These are phyloP conservation scores for Sialia sialis DNA, from an alignment of 2,113 vertebrate species.

Conservation along the genomic window DNA sequence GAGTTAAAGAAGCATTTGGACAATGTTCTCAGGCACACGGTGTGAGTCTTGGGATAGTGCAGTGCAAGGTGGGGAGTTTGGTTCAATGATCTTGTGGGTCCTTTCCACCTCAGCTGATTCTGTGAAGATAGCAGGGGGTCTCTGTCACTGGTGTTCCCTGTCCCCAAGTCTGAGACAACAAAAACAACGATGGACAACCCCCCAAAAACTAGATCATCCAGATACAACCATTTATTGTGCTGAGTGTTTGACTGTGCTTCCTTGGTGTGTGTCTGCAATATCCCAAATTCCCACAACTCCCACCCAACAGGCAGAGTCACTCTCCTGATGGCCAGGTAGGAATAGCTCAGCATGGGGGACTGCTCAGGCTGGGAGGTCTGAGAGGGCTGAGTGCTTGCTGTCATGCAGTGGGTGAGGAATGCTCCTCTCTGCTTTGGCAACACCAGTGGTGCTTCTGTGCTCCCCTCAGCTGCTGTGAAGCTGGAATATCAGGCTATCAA, in stretches of 20 bases:
- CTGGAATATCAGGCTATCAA: neutral
- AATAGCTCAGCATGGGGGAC: neutral
- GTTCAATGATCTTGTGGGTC: neutral
- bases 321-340: neutral
- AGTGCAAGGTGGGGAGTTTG: neutral
- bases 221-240: neutral
- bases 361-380: neutral
- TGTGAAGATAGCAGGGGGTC: neutral
- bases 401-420: accelerated
- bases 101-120: neutral
- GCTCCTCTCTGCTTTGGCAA: neutral
- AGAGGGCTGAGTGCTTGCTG: neutral
- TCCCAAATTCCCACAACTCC: accelerated
- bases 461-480: neutral
- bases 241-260: neutral
- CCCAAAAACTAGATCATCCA: accelerated
- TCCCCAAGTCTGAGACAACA: neutral
- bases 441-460: neutral
- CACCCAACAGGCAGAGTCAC: accelerated
- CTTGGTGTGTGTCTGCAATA: neutral
- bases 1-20: neutral
- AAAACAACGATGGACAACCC: accelerated
- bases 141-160: neutral
- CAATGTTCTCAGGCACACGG: neutral
- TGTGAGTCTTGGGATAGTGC: neutral